Evolutionary conservation across 2,797 vertebrate species (phyloP).

Genomic region (Scyliorhinus canicula): DNA sequence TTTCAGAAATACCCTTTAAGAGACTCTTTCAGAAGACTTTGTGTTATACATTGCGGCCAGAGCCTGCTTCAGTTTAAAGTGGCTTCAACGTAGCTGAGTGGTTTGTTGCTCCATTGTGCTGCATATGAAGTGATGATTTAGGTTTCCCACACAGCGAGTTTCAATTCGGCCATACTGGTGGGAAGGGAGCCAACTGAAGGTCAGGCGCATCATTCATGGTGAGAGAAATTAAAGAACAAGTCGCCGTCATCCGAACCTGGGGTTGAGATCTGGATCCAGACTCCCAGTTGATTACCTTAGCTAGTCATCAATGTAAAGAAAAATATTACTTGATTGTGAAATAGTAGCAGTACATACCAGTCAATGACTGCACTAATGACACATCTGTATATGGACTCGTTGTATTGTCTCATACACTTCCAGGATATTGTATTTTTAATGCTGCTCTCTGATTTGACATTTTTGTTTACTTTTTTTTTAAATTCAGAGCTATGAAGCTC

Average conservation of each 20-base stretch:
- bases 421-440: neutral
- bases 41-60: neutral
- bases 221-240: neutral
- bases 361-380: neutral
- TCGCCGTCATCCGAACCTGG: neutral
- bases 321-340: neutral
- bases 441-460: neutral
- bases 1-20: neutral
- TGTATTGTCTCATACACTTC: too few species aligned
- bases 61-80: neutral
- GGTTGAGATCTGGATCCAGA: neutral
- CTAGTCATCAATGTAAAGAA: neutral
- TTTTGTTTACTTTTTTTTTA: neutral
- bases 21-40: neutral
- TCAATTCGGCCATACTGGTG: neutral
- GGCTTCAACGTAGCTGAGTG: too few species aligned
- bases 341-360: neutral
- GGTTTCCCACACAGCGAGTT: neutral
- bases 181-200: neutral
- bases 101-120: neutral
- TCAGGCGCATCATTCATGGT: neutral
- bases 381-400: neutral
- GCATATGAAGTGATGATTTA: neutral
- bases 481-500: neutral
- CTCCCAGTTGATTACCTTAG: neutral